Evolutionary conservation across 2,888 invertebrate genomes (phyloP), one percentile per base, ranked within the genome.

Genomic region (Polietes domitor): DNA sequence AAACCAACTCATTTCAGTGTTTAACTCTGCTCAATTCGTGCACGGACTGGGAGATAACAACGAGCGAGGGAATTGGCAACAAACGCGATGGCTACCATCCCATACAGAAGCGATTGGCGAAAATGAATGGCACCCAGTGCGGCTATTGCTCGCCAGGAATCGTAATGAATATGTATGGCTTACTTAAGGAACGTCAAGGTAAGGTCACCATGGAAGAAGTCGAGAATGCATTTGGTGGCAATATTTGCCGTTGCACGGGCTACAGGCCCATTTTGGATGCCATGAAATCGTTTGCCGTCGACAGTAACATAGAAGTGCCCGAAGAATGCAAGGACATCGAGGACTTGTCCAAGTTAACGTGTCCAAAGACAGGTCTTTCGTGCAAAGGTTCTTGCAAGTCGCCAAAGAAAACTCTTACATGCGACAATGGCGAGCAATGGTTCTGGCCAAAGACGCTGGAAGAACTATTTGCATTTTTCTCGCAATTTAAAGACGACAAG

Each of bases 221-320:
- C 12, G 96, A 96, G 90, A 95, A 96, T 88, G 94, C 95, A 0
- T 96, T 96, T 87, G 96, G 96, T 7, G 93, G 96, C 70, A 96
- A 96, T 86, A 94, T 96, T 32, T 97, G 97, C 87, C 93, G 97
- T 74, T 97, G 97, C 88, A 97, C 96, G 0, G 96, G 96, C 0
- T 96, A 96, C 89, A 93, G 96, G 4, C 94, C 96, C 0, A 97
- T 97, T 82, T 92, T 96, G 68, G 96, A 96, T 88, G 95, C 96
- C 2, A 96, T 97, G 91, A 96, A 96, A 91, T 94, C 95, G 0
- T 95, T 96, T 86, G 95, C 96, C 0, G 92, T 90, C 0, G 95
- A 95, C 87, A 94, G 94, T 5, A 93, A 94, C 7, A 92, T 93
- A 70, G 88, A 91, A 24, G 86, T 91, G 21, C 89, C 89, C 0